phyloP scores from a whole-genome alignment of 2,888 invertebrate genomes.

The Heliconius hortense region DNA sequence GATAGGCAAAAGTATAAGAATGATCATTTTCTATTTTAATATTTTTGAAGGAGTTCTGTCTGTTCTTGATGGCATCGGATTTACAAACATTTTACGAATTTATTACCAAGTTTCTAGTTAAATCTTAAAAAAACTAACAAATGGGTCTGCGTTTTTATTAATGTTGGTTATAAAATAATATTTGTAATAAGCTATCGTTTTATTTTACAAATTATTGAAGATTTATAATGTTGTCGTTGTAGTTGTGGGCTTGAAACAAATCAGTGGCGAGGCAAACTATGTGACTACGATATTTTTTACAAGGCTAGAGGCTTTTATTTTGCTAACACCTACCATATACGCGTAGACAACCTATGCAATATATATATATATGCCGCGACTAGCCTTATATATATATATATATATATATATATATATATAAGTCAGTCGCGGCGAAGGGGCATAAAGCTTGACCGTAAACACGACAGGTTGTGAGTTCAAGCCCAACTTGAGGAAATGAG shows the following conservation, averaged over 20 bases:
- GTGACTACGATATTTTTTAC: no score
- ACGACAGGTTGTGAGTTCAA: no score
- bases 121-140: background rate
- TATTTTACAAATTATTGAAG: background rate
- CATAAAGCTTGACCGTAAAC: no score
- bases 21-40: slow-evolving; percentile 11
- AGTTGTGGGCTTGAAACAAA: background rate
- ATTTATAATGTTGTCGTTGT: background rate
- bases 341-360: no score
- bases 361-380: no score
- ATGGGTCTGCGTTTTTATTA: background rate
- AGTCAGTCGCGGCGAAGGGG: no score
- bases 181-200: background rate
- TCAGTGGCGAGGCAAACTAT: no score
- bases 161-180: background rate
- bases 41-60: slow-evolving; percentile 9
- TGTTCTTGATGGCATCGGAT: background rate
- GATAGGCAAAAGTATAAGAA: slow-evolving; percentile 21
- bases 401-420: no score
- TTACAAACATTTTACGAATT: background rate
- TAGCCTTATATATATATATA: no score
- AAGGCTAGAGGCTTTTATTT: no score
- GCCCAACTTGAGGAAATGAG: no score
- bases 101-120: background rate
- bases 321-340: no score